Conservation (phyloP, 2,888 invertebrate species). For the Cosmia trapezina region DNA sequence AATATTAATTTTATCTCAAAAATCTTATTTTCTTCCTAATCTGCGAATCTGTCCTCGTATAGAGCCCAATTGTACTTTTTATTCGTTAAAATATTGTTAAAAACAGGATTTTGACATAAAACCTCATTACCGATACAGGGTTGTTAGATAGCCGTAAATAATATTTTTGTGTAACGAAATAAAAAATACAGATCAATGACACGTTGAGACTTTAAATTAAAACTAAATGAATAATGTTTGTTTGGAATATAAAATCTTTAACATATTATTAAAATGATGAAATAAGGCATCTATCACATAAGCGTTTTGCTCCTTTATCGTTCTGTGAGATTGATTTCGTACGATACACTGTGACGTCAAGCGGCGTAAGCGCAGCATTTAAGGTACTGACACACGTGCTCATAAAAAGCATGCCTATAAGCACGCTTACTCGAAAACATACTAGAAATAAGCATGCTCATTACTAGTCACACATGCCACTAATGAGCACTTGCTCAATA, state of each 20-base stretch:
- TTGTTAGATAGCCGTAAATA: slow-evolving; percentile 79
- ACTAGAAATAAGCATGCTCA: too few species aligned
- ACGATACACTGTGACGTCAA: background rate
- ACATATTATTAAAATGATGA: background rate
- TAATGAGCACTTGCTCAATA: too few species aligned
- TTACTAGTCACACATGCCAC: too few species aligned
- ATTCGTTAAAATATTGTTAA: slow-evolving; percentile 40
- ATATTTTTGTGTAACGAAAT: slow-evolving; percentile 62
- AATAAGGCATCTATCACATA: slow-evolving; percentile 12
- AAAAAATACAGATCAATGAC: slow-evolving; percentile 14
- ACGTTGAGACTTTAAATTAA: slow-evolving; percentile 5
- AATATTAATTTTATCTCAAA: background rate
- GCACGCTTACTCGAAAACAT: too few species aligned
- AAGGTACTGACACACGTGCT: too few species aligned
- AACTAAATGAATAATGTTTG: slow-evolving; percentile 14
- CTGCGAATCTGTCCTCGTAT: background rate
- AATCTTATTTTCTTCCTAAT: background rate
- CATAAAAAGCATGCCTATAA: too few species aligned
- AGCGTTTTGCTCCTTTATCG: slow-evolving; percentile 5
- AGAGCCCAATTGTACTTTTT: background rate
- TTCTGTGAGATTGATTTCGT: background rate
- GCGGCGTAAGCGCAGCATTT: background rate
- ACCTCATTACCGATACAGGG: slow-evolving; percentile 82
- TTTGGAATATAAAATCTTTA: slow-evolving; percentile 18
- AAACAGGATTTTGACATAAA: slow-evolving; percentile 56